Conservation (phyloP, 2,888 invertebrate genomes). For the Pristionchus japonicus region DNA sequence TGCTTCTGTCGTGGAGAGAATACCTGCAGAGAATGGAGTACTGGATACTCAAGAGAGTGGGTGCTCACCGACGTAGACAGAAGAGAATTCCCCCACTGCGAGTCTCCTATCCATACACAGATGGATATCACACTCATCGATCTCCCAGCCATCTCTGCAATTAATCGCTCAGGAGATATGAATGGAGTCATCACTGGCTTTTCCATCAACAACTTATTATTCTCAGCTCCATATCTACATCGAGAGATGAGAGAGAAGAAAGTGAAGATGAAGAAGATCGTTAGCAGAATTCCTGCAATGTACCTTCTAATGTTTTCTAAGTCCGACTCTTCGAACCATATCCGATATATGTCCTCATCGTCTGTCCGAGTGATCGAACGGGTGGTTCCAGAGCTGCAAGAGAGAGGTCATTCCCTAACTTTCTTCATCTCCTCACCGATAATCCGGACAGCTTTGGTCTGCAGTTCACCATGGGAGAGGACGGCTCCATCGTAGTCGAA, state of each 20-base stretch:
- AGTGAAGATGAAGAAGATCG: constrained; percentile 37
- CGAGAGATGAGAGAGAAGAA: constrained; percentile 14
- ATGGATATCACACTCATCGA: constrained; percentile 33
- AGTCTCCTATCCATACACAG: constrained; percentile 11
- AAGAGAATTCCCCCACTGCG: neutral
- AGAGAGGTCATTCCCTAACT: no score
- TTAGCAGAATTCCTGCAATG: neutral
- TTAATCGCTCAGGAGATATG: neutral
- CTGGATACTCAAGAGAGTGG: neutral
- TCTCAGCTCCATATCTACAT: constrained; percentile 42
- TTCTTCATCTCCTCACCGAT: neutral
- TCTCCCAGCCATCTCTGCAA: constrained; percentile 38
- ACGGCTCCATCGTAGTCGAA: neutral
- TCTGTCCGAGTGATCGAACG: constrained; percentile 14
- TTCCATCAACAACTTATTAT: neutral
- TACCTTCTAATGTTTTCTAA: neutral
- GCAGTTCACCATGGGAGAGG: neutral
- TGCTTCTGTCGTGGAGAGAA: constrained; percentile 27
- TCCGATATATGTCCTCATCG: constrained; percentile 43
- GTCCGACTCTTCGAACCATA: neutral
- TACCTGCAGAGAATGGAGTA: neutral
- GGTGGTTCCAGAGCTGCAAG: constrained; percentile 10
- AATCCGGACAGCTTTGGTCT: neutral
- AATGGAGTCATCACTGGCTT: neutral
- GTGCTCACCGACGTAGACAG: neutral